Evolutionary conservation across 2,888 invertebrate genomes (phyloP).

Genomic region (Stictocephala bisonia): DNA sequence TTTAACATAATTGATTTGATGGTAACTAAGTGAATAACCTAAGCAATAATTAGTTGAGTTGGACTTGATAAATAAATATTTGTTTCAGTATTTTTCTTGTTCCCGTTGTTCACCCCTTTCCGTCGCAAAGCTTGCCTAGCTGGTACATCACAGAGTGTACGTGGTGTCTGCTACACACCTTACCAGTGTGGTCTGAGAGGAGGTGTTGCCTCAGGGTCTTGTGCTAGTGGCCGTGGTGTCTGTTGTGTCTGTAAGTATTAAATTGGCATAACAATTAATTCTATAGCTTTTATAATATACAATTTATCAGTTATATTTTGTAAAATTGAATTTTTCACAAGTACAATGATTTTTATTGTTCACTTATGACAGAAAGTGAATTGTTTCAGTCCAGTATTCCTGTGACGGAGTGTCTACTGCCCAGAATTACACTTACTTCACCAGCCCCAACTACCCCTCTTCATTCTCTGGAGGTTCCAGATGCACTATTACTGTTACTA

Average conservation of each 20-base stretch:
- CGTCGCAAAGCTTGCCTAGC: constrained; percentile 67
- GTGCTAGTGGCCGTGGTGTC: constrained; percentile 79
- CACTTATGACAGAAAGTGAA: too few relatives aligned
- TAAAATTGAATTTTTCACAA: too few relatives aligned
- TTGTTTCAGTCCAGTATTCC: constrained; percentile 79
- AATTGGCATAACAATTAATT: neutral
- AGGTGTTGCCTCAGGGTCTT: constrained; percentile 78
- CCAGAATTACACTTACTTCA: constrained; percentile 86
- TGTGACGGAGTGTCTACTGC: constrained; percentile 76
- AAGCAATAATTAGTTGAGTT: too few relatives aligned
- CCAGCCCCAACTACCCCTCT: constrained; percentile 80
- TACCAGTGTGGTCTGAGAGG: constrained; percentile 78
- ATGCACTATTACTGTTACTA: constrained; percentile 78
- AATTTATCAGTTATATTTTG: too few relatives aligned
- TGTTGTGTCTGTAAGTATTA: constrained; percentile 82
- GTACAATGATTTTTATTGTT: too few relatives aligned
- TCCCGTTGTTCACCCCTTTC: constrained; percentile 39
- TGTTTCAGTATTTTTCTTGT: constrained; percentile 44
- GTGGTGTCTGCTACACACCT: constrained; percentile 82
- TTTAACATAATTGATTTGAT: too few relatives aligned
- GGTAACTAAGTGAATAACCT: too few relatives aligned
- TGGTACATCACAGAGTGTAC: constrained; percentile 66
- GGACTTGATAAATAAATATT: neutral
- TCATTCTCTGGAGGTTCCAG: constrained; percentile 73
- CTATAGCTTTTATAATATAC: neutral